Evolutionary conservation across 2,797 vertebrate species (phyloP).

Genomic region (Parauchenoglanis ngamensis): DNA sequence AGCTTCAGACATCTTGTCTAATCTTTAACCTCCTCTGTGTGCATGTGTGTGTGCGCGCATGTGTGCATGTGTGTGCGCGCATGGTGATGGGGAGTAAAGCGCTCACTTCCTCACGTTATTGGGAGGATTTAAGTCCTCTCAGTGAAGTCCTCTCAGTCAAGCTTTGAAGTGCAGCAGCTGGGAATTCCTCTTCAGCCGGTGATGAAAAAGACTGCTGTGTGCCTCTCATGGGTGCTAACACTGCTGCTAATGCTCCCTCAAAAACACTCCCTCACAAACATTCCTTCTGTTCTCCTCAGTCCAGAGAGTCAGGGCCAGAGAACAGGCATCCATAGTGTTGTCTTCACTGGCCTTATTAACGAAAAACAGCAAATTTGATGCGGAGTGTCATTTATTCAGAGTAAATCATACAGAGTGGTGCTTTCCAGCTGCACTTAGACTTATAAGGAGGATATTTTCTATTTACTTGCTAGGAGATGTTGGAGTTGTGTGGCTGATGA

Average conservation of each 20-base stretch:
- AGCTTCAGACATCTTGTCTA: not conserved
- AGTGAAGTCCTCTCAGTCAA: not conserved
- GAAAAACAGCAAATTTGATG: conserved; percentile 15
- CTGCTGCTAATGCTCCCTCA: not conserved
- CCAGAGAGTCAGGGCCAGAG: not conserved
- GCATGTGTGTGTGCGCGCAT: not conserved
- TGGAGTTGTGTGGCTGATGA: not conserved
- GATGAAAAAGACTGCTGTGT: conserved; percentile 24
- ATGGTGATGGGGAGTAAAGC: conserved; percentile 23
- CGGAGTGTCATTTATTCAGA: conserved; percentile 23
- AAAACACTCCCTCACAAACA: not conserved
- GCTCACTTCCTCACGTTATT: conserved; percentile 37
- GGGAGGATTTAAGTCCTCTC: conserved; percentile 33
- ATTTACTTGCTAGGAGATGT: not conserved
- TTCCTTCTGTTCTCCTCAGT: not conserved
- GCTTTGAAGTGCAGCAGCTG: conserved; percentile 50
- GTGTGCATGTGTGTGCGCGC: not conserved
- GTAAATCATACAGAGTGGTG: conserved; percentile 16
- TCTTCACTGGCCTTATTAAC: conserved; percentile 6
- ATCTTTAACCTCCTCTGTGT: not conserved
- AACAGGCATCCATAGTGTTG: not conserved
- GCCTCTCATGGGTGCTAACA: not conserved
- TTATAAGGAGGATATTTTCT: not conserved
- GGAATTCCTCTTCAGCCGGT: conserved; percentile 24
- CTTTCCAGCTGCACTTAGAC: conserved; percentile 16